Evolutionary conservation across 2,113 vertebrate species (phyloP).

Genomic region (Crotalus horridus): DNA sequence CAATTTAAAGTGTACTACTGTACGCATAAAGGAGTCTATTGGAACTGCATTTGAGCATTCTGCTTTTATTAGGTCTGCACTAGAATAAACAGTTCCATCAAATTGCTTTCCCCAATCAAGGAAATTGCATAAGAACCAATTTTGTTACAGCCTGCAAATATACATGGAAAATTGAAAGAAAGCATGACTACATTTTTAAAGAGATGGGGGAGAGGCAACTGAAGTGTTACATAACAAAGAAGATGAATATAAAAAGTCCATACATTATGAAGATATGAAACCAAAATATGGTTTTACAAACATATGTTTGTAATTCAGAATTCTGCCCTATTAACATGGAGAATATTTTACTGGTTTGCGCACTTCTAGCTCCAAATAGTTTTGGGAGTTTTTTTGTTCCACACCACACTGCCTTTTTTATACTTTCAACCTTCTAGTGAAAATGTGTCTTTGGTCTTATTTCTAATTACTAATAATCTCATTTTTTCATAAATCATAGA

Average conservation of each 20-base stretch:
- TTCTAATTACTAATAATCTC: conserved; percentile 1
- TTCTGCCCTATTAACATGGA: neutral
- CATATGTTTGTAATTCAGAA: neutral
- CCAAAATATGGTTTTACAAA: neutral
- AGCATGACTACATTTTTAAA: neutral
- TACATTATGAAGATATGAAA: neutral
- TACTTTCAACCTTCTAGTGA: conserved; percentile 11
- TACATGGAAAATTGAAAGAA: neutral
- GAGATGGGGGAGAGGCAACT: neutral
- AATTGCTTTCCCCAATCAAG: neutral
- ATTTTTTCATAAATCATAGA: conserved; percentile 15
- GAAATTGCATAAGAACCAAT: neutral
- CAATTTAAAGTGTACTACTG: neutral
- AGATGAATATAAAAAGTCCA: neutral
- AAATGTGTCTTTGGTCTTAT: neutral
- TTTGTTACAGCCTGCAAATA: neutral
- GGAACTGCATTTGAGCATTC: neutral
- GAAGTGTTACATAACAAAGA: neutral
- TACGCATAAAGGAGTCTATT: neutral
- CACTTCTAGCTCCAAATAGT: neutral
- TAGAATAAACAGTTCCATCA: neutral
- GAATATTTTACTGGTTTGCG: neutral
- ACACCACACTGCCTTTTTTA: neutral
- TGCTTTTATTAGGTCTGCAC: neutral
- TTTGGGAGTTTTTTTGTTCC: neutral